Evolutionary conservation across 2,888 invertebrate species (phyloP), one percentile per base, ranked within the genome.

Genomic region (Epinotia bilunana): DNA sequence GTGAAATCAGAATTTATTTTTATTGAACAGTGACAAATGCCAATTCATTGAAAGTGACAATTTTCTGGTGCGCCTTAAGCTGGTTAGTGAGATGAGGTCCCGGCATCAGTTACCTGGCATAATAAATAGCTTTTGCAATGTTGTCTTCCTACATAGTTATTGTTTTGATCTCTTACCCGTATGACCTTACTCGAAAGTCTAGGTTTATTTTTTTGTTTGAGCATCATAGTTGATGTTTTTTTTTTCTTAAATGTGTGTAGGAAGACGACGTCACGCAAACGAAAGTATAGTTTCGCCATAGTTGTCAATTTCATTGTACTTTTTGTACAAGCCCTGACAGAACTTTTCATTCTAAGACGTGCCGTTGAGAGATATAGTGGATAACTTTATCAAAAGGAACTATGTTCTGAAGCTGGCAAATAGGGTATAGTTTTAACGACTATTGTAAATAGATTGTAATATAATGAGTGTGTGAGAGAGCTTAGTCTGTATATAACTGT

Each of bases 401-500:
- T 74, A 70, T 74, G 64, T 74, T 65, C 71, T 74, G 74, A 71
- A 71, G 65, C 70, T 74, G 74, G 74, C 72, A 71, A 57, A 65
- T 74, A 71, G 74, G 74, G 74, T 74, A 76, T 58, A 77, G 69
- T 67, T 72, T 57, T 77, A 71, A 77, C 23, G 62, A 68, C 43
- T 55, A 64, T 64, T 81, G 80, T 82, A 81, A 77, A 82, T 82
- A 80, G 57, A 43, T 39, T 74, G 61, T 61, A 63, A 49, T 74
- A 58, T 70, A 70, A 74, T 62, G 84, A 80, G 79, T 84, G 82
- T 83, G 82, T 81, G 86, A 78, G 83, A 84, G 88, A 91, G 90
- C 90, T 91, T 91, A 90, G 89, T 87, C 81, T 91, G 91, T 92
- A 91, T 80, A 91, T 90, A 91, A 85, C 88, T 87, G 87, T 91